A percentile compares a stretch with the other conserved stretches of the same genome.
phyloP scores from a whole-genome alignment of 2,797 vertebrate species.

The Prunella strophiata region DNA sequence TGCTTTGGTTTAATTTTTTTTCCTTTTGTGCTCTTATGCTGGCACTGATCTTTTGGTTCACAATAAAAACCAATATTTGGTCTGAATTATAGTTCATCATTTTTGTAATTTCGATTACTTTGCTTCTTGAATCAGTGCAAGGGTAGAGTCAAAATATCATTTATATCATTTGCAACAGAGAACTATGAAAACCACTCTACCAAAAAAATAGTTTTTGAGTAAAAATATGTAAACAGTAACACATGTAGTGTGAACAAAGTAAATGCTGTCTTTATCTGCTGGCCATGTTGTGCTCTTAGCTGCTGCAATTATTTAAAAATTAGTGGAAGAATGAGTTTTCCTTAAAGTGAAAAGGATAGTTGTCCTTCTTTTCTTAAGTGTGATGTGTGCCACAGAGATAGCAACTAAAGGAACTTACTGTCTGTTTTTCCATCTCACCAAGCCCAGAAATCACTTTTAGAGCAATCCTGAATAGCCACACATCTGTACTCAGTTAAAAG shows the following conservation, averaged over 20 bases:
- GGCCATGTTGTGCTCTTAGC: background rate
- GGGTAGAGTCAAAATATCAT: background rate
- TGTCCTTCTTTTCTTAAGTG: background rate
- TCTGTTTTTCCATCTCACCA: background rate
- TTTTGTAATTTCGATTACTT: background rate
- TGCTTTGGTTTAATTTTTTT: background rate
- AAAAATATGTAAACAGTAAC: background rate
- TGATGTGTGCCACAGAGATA: background rate
- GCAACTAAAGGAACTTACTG: background rate
- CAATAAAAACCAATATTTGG: background rate
- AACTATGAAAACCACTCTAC: background rate
- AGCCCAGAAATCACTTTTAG: background rate
- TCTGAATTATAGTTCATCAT: background rate
- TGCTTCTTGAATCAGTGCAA: background rate
- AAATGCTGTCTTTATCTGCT: background rate
- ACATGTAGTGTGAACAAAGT: background rate
- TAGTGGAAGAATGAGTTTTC: background rate
- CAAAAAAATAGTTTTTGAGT: background rate
- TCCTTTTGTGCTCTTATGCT: background rate
- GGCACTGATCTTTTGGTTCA: background rate
- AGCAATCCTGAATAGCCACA: background rate
- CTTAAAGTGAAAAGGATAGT: background rate
- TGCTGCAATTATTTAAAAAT: background rate
- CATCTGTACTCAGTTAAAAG: background rate
- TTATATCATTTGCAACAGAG: background rate